Conservation (phyloP, 2,888 invertebrate species). For the Eupithecia subfuscata region DNA sequence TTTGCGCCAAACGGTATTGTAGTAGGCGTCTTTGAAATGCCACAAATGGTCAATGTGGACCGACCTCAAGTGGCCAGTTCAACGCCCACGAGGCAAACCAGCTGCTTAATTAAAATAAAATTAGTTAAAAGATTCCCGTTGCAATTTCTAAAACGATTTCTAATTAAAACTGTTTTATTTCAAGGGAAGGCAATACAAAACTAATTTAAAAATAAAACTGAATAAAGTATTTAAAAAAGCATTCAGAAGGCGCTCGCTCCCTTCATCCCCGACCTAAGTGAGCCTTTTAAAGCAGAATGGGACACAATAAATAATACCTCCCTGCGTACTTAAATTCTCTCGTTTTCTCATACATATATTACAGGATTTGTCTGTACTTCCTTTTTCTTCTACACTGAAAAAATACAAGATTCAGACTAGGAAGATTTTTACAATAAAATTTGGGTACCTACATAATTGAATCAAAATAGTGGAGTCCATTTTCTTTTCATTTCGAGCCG, state of each 20-base stretch:
- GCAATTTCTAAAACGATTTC: not conserved
- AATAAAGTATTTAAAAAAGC: not conserved
- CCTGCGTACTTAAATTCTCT: not conserved
- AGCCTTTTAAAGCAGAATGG: not conserved
- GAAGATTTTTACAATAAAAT: not conserved
- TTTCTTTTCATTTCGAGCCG: not conserved
- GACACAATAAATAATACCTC: not conserved
- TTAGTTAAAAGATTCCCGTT: not conserved
- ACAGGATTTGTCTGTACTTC: not conserved
- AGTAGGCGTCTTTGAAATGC: no score
- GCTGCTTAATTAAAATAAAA: not conserved
- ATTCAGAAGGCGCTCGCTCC: not conserved
- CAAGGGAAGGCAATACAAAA: not conserved
- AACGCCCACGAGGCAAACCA: not conserved
- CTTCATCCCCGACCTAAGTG: not conserved
- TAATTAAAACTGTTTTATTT: not conserved
- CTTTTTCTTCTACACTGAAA: not conserved
- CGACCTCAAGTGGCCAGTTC: not conserved
- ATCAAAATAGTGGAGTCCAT: not conserved
- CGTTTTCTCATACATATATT: not conserved
- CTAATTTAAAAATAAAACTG: not conserved
- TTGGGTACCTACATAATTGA: not conserved
- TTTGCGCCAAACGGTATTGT: no score
- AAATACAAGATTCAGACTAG: not conserved
- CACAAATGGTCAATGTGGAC: not conserved